Conservation (phyloP, 2,888 invertebrate species). For the Lepidonotus clava region DNA sequence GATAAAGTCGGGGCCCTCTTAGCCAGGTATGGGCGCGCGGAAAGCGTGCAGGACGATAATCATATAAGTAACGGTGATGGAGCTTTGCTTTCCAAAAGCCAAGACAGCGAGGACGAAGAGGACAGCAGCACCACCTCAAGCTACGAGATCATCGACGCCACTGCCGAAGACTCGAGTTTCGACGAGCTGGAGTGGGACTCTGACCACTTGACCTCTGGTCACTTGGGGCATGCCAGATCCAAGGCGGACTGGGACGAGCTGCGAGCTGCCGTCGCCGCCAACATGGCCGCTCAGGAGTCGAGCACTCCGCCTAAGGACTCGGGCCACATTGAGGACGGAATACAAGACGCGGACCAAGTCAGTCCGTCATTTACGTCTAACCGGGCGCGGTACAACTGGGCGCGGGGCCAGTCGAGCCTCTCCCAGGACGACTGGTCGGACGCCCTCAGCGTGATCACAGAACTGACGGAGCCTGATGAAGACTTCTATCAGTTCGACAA, state of each 20-base stretch:
- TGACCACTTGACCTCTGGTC: background rate
- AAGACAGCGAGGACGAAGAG: too few relatives aligned
- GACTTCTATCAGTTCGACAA: conserved; percentile 29
- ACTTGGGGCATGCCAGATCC: background rate
- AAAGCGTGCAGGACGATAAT: background rate
- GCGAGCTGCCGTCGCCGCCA: conserved; percentile 45
- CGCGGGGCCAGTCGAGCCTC: background rate
- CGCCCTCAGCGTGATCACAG: conserved; percentile 73
- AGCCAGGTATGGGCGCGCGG: conserved; percentile 56
- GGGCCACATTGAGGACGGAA: conserved; percentile 49
- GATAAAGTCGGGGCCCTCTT: conserved; percentile 54
- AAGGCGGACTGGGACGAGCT: conserved; percentile 30
- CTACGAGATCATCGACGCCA: conserved; percentile 37
- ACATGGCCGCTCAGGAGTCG: background rate
- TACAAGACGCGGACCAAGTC: too few relatives aligned
- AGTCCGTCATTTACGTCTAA: too few relatives aligned
- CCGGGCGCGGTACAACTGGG: background rate
- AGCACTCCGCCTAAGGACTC: background rate
- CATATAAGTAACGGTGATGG: background rate
- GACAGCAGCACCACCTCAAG: background rate
- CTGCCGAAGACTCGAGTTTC: background rate
- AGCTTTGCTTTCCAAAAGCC: background rate
- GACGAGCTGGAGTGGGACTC: conserved; percentile 17
- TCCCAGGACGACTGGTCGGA: conserved; percentile 67
- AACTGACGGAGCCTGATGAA: conserved; percentile 70